A percentile compares a stretch with the other conserved stretches of the same genome.
Evolutionary conservation across 1,140 invertebrate species (phyloP).

Genomic region (Cyphomyrmex costatus): DNA sequence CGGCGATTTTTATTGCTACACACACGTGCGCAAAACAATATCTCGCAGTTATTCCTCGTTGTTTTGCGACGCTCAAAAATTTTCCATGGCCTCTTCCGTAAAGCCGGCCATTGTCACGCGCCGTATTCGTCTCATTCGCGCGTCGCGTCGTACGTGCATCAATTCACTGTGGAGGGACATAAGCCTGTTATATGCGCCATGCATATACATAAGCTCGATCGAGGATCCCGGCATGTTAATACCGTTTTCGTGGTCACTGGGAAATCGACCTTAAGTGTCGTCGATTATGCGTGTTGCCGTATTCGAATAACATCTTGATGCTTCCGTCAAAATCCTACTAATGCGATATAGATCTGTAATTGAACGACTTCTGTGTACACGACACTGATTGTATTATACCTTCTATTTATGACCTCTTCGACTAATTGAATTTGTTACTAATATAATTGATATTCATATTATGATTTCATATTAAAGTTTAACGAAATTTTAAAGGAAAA

Average conservation of each 20-base stretch:
- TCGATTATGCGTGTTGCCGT: slow-evolving; percentile 20
- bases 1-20: slow-evolving; percentile 25
- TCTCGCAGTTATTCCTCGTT: slow-evolving; percentile 18
- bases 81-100: slow-evolving; percentile 50
- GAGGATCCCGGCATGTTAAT: slow-evolving; percentile 59
- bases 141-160: slow-evolving; percentile 57
- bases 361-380: neutral
- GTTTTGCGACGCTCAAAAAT: slow-evolving; percentile 52
- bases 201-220: slow-evolving; percentile 62
- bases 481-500: neutral
- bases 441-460: neutral
- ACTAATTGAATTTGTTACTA: neutral
- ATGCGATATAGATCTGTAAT: slow-evolving; percentile 26
- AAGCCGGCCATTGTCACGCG: slow-evolving; percentile 12
- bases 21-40: neutral
- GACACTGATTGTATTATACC: neutral
- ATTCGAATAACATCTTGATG: neutral
- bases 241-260: slow-evolving; percentile 49
- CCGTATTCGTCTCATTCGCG: slow-evolving; percentile 27
- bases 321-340: slow-evolving; percentile 6
- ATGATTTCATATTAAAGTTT: neutral
- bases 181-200: slow-evolving; percentile 65
- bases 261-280: slow-evolving; percentile 55
- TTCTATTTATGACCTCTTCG: neutral
- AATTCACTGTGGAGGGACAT: slow-evolving; percentile 59